These are phyloP conservation scores for Microplitis demolitor DNA, from an alignment of 1,140 invertebrate genomes.

Conservation along the genomic window DNA sequence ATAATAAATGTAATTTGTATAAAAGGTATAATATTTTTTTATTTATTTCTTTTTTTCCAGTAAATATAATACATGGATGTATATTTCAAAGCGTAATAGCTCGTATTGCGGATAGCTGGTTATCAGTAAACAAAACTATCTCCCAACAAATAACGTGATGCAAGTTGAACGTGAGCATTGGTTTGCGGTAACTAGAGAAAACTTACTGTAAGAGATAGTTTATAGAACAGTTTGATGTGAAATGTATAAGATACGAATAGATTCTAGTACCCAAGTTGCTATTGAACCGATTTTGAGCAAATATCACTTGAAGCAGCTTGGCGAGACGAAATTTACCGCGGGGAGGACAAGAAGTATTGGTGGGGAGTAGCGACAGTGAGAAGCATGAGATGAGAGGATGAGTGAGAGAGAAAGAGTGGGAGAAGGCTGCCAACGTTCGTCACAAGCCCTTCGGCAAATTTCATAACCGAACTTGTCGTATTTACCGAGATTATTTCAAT, in stretches of 20 bases:
- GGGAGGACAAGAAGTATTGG: conserved; percentile 28
- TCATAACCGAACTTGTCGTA: conserved; percentile 65
- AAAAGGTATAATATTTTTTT: too few species aligned
- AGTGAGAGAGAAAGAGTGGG: conserved; percentile 31
- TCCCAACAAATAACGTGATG: not conserved
- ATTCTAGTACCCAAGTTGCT: conserved; percentile 62
- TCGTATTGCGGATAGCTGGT: not conserved
- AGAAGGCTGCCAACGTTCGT: conserved; percentile 43
- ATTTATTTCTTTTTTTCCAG: not conserved
- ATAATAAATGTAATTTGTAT: too few species aligned
- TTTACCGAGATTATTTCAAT: conserved; percentile 64
- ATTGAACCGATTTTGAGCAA: conserved; percentile 64
- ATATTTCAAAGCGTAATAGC: not conserved
- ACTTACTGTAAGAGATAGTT: not conserved
- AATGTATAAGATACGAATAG: conserved; percentile 51
- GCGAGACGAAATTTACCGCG: conserved; percentile 30
- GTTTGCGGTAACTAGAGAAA: conserved; percentile 7
- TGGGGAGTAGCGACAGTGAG: conserved; percentile 21
- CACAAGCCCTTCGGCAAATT: conserved; percentile 64
- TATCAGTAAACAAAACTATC: conserved; percentile 17
- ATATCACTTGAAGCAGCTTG: conserved; percentile 59
- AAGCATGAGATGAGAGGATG: conserved; percentile 13
- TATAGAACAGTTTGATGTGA: conserved; percentile 22
- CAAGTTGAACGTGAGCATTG: conserved; percentile 2
- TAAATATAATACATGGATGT: not conserved